phyloP scores from a whole-genome alignment of 2,797 vertebrate genomes.

The Propithecus perrieri region DNA sequence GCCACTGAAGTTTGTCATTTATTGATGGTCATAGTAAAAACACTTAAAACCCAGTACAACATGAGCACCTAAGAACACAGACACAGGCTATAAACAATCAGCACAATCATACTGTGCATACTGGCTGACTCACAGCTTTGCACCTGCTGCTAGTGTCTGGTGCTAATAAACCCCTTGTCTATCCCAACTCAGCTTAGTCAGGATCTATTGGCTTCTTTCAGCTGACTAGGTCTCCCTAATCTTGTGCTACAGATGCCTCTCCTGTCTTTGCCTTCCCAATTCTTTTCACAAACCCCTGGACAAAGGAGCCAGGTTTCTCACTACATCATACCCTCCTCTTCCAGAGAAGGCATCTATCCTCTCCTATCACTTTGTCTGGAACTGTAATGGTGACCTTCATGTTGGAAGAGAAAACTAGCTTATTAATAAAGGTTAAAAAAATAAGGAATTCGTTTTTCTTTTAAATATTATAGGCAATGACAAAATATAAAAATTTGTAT shows the following conservation, averaged over 20 bases:
- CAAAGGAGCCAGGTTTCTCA: background rate
- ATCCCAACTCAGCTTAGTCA: background rate
- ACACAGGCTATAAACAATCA: background rate
- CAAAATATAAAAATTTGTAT: background rate
- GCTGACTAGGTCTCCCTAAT: background rate
- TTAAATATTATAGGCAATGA: background rate
- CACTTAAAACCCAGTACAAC: background rate
- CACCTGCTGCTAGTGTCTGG: background rate
- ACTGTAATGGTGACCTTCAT: background rate
- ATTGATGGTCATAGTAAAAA: background rate
- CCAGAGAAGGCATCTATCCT: background rate
- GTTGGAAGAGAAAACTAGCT: background rate
- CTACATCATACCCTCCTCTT: background rate
- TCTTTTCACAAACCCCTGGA: background rate
- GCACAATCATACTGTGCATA: background rate
- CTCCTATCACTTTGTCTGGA: background rate
- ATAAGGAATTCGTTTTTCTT: background rate
- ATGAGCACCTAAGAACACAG: background rate
- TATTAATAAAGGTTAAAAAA: background rate
- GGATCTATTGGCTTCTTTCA: conserved; percentile 10
- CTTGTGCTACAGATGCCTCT: background rate
- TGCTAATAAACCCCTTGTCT: background rate
- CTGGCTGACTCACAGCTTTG: background rate
- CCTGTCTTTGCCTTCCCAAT: background rate
- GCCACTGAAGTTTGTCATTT: background rate